Evolutionary conservation across 2,888 invertebrate species (phyloP), one percentile per base, ranked within the genome.

Genomic region (Periphyllus acericola): DNA sequence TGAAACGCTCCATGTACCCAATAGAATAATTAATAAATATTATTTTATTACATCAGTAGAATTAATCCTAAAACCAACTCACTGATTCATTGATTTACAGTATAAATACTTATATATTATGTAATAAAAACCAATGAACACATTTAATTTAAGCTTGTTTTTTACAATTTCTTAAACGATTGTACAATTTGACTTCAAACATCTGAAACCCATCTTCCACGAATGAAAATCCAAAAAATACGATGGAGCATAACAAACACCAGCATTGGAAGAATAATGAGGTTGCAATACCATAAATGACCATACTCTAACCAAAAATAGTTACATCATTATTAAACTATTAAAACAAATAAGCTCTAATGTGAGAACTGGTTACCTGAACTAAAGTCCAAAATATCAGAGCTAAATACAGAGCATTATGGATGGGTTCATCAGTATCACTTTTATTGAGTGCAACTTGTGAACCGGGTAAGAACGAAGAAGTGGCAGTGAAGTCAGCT

Each of bases 311-410:
- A 46, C 90, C 88, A 1, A 74, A 17, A 25, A 76, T 29, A 52
- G 14, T n/a, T 8, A 29, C 29, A 55, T 66, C 17, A 66, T 71
- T 14, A 79, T n/a, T 55, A 52, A 52, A 55, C 14, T 17, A 9
- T n/a, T 32, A 29, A 19, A 40, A 3, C 5, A 21, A 21, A 34
- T 14, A 71, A 60, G 0, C 21, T 81, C 71, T 32, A n/a, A 55
- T 83, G 29, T 82, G 0, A 75, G 76, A 32, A 66, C 3, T 76
- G 66, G 66, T 8, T 78, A 89, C 87, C 87, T 89, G 93, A 89
- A 95, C 91, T 11, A 93, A 40, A 21, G 94, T 94, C 96, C 95
- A 96, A 91, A 95, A 95, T 36, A 93, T 90, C 75, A 95, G 93
- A 3, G 94, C 94, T 76, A 93, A 91, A 89, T 92, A 92, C 40